These are phyloP conservation scores for Calameuta pallipes DNA, from an alignment of 2,888 invertebrate genomes.

Conservation along the genomic window DNA sequence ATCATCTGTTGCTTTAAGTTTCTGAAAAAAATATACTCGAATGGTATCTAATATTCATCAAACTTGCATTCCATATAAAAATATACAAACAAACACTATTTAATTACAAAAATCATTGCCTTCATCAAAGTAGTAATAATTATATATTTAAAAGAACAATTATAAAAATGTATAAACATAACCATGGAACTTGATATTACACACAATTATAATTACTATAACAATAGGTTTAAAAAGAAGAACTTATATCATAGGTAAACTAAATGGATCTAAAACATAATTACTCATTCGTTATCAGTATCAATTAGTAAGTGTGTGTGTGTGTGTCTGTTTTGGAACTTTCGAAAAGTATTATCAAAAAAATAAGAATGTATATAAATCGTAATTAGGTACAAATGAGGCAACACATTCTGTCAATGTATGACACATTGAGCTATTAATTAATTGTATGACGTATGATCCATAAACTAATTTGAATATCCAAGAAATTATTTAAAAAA, in stretches of 20 bases:
- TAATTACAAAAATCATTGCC: too few species aligned
- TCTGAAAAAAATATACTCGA: not conserved
- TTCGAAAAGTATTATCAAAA: not conserved
- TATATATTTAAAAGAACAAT: too few species aligned
- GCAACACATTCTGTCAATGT: not conserved
- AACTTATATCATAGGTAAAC: not conserved
- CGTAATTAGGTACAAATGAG: not conserved
- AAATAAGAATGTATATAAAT: not conserved
- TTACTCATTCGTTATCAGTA: not conserved
- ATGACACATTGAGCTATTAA: not conserved
- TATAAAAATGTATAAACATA: not conserved
- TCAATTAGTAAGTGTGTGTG: not conserved
- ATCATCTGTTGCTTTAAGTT: not conserved
- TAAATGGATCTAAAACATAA: not conserved
- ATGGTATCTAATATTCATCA: not conserved
- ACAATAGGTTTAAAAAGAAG: not conserved
- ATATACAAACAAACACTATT: too few species aligned
- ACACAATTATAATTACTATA: not conserved
- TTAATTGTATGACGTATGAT: not conserved
- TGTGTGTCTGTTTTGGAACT: not conserved
- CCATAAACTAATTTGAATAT: not conserved
- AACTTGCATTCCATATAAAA: not conserved
- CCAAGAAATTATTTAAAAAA: not conserved
- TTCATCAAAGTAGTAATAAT: too few species aligned
- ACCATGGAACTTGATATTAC: not conserved